Evolutionary conservation across 92 coral and sea anemone genomes (phyloP).

Genomic region (Bergia puertoricense): DNA sequence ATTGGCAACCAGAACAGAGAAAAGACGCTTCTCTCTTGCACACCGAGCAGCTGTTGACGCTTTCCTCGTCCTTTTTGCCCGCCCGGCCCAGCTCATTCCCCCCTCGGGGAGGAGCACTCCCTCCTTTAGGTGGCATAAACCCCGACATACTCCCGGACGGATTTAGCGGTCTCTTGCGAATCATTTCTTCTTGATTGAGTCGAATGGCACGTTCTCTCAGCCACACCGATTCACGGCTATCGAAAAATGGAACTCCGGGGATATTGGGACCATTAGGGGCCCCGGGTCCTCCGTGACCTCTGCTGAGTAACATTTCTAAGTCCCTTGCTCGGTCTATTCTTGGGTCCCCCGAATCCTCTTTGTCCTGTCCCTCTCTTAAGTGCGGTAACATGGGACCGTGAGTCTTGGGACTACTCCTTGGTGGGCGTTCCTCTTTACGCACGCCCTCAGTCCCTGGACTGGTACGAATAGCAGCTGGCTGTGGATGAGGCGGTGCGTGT

Average conservation of each 20-base stretch:
- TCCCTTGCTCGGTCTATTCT: slow-evolving; percentile 39
- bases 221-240: slow-evolving; percentile 81
- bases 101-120: slow-evolving; percentile 63
- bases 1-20: slow-evolving; percentile 98
- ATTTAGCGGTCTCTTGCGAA: slow-evolving; percentile 57
- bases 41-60: slow-evolving; percentile 80
- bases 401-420: slow-evolving; percentile 43
- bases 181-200: slow-evolving; percentile 63
- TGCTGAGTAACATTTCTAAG: slow-evolving; percentile 34
- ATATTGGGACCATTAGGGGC: slow-evolving; percentile 28
- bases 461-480: slow-evolving; percentile 38
- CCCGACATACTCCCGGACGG: slow-evolving; percentile 53
- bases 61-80: slow-evolving; percentile 63
- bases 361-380: slow-evolving; percentile 40
- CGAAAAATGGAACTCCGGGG: slow-evolving; percentile 41
- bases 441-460: slow-evolving; percentile 43
- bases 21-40: slow-evolving; percentile 97
- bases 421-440: slow-evolving; percentile 59
- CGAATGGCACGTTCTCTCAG: slow-evolving; percentile 70
- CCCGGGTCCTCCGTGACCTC: slow-evolving; percentile 30
- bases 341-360: slow-evolving; percentile 32
- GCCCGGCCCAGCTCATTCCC: slow-evolving; percentile 43
- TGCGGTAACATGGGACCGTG: slow-evolving; percentile 38
- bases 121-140: slow-evolving; percentile 68
- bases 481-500: slow-evolving; percentile 38